A percentile compares a stretch with the other conserved stretches of the same genome.
Evolutionary conservation across 2,888 invertebrate species (phyloP).

Genomic region (Microctonus hyperodae): DNA sequence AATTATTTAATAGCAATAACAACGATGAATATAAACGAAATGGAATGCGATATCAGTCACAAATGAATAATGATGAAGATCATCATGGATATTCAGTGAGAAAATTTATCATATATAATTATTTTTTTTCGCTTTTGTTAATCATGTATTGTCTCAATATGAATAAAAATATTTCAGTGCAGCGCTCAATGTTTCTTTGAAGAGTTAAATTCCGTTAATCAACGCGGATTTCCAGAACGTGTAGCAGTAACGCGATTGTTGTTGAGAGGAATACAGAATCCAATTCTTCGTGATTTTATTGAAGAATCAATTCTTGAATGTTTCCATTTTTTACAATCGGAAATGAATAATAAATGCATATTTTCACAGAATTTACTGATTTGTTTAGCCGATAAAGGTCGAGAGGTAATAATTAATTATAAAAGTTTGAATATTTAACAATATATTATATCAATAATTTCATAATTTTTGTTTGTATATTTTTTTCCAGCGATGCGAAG

Average conservation of each 20-base stretch:
- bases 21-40: background rate
- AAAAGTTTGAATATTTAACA: slow-evolving; percentile 11
- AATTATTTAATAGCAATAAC: background rate
- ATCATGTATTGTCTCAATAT: background rate
- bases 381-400: slow-evolving; percentile 76
- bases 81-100: slow-evolving; percentile 40
- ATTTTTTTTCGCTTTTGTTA: background rate
- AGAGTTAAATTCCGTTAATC: slow-evolving; percentile 72
- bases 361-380: slow-evolving; percentile 72
- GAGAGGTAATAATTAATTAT: slow-evolving; percentile 59
- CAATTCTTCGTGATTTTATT: slow-evolving; percentile 73
- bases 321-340: slow-evolving; percentile 67
- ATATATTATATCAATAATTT: slow-evolving; percentile 1
- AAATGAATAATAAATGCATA: slow-evolving; percentile 67
- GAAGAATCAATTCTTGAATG: slow-evolving; percentile 77
- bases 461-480: background rate
- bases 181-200: slow-evolving; percentile 75
- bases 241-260: slow-evolving; percentile 70
- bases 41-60: background rate
- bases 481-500: slow-evolving; percentile 70
- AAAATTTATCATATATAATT: slow-evolving; percentile 18
- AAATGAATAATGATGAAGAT: slow-evolving; percentile 30
- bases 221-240: slow-evolving; percentile 72
- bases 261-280: slow-evolving; percentile 70
- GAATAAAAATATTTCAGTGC: slow-evolving; percentile 60